Conservation (phyloP, 2,888 invertebrate genomes). For the Lepeophtheirus nordmannii region DNA sequence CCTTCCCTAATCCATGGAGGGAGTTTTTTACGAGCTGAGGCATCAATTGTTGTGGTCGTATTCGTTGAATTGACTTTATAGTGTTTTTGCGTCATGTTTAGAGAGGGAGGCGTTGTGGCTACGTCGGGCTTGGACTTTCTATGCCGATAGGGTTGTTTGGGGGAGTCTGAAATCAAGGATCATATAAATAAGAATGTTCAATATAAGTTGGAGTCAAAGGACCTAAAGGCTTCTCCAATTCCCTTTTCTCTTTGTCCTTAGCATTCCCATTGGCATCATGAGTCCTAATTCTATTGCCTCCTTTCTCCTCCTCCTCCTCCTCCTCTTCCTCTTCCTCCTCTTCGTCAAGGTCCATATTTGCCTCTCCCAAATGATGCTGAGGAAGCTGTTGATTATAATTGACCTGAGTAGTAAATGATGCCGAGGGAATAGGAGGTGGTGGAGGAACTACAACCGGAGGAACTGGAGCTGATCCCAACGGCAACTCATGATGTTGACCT, state of each 20-base stretch:
- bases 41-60: constrained; percentile 43
- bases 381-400: constrained; percentile 29
- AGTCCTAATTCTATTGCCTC: too few species aligned
- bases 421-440: constrained; percentile 32
- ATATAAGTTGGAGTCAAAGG: too few species aligned
- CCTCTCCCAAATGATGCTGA: background rate
- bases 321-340: background rate
- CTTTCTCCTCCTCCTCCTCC: too few species aligned
- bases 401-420: constrained; percentile 40
- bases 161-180: too few species aligned
- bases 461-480: background rate
- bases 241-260: too few species aligned
- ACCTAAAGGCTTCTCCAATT: too few species aligned
- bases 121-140: too few species aligned
- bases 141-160: too few species aligned
- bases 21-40: constrained; percentile 67
- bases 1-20: constrained; percentile 98
- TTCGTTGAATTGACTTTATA: background rate
- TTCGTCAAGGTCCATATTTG: constrained; percentile 20
- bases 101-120: background rate
- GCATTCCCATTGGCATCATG: too few species aligned
- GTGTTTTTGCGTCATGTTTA: background rate
- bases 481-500: constrained; percentile 23
- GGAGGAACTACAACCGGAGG: constrained; percentile 22
- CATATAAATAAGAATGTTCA: too few species aligned